Conservation (phyloP, 2,113 vertebrate species). For the Pogona vitticeps region DNA sequence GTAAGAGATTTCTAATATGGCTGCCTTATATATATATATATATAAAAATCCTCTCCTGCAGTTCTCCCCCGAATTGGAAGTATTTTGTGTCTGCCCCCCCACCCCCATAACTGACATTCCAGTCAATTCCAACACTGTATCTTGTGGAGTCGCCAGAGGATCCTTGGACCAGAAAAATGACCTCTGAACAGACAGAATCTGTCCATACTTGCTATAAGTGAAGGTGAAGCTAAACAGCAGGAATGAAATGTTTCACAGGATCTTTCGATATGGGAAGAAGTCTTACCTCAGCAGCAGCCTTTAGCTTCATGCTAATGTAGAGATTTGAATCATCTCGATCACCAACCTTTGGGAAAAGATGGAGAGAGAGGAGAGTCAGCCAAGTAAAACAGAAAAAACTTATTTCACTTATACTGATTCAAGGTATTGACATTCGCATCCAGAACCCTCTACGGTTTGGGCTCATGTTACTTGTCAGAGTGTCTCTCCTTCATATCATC, state of each 20-base stretch:
- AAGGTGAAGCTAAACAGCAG: not conserved
- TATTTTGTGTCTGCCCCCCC: too few species aligned
- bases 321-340: slow-evolving; percentile 95
- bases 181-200: too few species aligned
- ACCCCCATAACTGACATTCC: not conserved
- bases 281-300: slow-evolving; percentile 93
- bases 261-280: not conserved
- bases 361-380: slow-evolving; percentile 47
- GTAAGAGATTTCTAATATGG: too few species aligned
- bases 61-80: too few species aligned
- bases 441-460: too few species aligned
- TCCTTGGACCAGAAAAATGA: too few species aligned
- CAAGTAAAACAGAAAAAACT: not conserved
- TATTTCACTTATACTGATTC: not conserved
- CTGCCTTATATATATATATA: too few species aligned
- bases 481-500: too few species aligned
- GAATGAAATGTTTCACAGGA: not conserved
- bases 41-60: not conserved
- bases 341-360: slow-evolving; percentile 84
- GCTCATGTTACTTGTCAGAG: too few species aligned
- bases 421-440: too few species aligned
- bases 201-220: too few species aligned
- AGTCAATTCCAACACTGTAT: not conserved
- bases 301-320: slow-evolving; percentile 97
- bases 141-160: too few species aligned